A percentile compares a stretch with the other conserved stretches of the same genome.
Conservation (phyloP, 2,113 vertebrate species). For the Hemiprocne comata region DNA sequence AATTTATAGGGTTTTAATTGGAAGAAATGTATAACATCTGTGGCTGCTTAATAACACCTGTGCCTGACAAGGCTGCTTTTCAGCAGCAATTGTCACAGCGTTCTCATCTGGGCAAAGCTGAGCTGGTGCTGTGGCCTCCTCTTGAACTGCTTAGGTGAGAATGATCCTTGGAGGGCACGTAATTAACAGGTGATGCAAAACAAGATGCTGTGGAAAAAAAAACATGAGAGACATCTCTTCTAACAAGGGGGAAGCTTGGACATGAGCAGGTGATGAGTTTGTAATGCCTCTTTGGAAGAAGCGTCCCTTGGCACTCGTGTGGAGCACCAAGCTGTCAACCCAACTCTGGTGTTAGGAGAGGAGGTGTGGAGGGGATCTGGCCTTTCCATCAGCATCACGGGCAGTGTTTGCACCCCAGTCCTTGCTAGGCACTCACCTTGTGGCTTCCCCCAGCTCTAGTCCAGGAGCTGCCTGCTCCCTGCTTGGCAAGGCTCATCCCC, state of each 20-base stretch:
- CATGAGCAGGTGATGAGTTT: not conserved
- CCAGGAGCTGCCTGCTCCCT: not conserved
- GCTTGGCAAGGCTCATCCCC: fast-evolving
- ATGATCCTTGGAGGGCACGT: not conserved
- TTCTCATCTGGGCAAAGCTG: not conserved
- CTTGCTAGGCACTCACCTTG: not conserved
- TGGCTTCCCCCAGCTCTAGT: not conserved
- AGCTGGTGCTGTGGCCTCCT: not conserved
- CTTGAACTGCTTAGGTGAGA: not conserved
- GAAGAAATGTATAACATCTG: slow-evolving; percentile 58
- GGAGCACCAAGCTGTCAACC: not conserved
- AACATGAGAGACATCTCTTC: not conserved
- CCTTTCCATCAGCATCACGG: not conserved
- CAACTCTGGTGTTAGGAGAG: not conserved
- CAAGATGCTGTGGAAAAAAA: not conserved
- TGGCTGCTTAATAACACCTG: slow-evolving; percentile 62
- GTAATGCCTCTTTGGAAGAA: not conserved
- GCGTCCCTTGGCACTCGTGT: not conserved
- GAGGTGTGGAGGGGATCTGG: not conserved
- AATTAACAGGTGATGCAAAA: slow-evolving; percentile 24
- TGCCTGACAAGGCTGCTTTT: not conserved
- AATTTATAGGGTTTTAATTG: slow-evolving; percentile 48
- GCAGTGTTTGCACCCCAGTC: not conserved
- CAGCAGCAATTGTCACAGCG: not conserved
- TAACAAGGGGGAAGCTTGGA: not conserved